These are phyloP conservation scores for Mimas tiliae DNA, from an alignment of 2,888 invertebrate species.

Conservation along the genomic window DNA sequence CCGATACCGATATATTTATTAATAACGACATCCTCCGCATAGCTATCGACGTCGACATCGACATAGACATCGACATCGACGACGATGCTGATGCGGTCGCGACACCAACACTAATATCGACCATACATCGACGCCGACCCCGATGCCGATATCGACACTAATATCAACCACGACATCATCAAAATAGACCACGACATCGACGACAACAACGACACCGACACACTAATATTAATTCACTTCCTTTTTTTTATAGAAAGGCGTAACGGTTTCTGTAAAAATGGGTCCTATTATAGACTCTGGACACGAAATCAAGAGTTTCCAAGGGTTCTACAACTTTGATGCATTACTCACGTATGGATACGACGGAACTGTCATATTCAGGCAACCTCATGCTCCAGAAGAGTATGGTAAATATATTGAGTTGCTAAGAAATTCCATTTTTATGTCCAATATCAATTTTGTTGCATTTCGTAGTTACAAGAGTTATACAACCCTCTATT, in stretches of 20 bases:
- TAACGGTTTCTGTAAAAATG: conserved; percentile 72
- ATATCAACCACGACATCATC: no score
- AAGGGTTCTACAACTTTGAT: conserved; percentile 47
- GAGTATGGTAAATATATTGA: conserved; percentile 52
- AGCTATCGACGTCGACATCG: no score
- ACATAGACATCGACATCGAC: no score
- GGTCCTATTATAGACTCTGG: conserved; percentile 63
- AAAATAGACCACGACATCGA: no score
- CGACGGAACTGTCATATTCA: conserved; percentile 62
- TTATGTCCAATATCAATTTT: neutral
- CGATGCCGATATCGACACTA: no score
- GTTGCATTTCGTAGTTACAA: neutral
- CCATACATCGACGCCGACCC: neutral
- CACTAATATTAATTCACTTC: neutral
- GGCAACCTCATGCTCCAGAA: conserved; percentile 52
- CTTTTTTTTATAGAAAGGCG: conserved; percentile 63
- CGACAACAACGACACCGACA: neutral
- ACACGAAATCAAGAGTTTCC: conserved; percentile 65
- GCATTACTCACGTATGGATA: conserved; percentile 66
- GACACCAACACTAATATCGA: no score
- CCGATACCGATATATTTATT: no score
- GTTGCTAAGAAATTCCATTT: no score
- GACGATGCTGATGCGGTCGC: no score
- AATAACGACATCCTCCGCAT: no score
- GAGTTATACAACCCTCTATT: no score